Conservation (phyloP, 2,888 invertebrate species). For the Ochropacha duplaris region DNA sequence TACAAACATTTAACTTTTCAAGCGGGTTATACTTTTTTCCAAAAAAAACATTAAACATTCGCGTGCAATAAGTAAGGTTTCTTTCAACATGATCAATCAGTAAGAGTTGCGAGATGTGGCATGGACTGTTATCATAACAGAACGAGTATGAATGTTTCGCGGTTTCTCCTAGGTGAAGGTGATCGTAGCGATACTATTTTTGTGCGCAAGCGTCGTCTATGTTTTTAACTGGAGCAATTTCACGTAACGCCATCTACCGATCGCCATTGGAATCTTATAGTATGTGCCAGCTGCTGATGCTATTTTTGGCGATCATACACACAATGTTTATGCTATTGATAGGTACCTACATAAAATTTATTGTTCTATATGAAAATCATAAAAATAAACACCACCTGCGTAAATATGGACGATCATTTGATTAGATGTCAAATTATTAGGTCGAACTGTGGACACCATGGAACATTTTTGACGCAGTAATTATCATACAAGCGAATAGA, state of each 20-base stretch:
- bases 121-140: slow-evolving; percentile 45
- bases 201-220: slow-evolving; percentile 67
- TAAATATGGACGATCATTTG: not conserved
- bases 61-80: not conserved
- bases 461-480: not conserved
- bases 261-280: slow-evolving; percentile 50
- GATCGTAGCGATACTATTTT: slow-evolving; percentile 73
- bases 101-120: slow-evolving; percentile 26
- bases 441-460: not conserved
- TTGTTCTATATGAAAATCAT: slow-evolving; percentile 17
- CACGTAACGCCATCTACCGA: slow-evolving; percentile 74
- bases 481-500: not conserved
- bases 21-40: too few relatives aligned
- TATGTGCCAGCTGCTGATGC: slow-evolving; percentile 66
- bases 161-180: slow-evolving; percentile 78
- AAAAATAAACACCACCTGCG: not conserved
- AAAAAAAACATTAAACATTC: too few relatives aligned
- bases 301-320: slow-evolving; percentile 64
- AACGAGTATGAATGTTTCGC: slow-evolving; percentile 33
- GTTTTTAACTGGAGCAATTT: slow-evolving; percentile 42
- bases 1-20: too few relatives aligned
- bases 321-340: slow-evolving; percentile 43
- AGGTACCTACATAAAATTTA: slow-evolving; percentile 27
- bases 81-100: slow-evolving; percentile 7
- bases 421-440: not conserved